phyloP scores from a whole-genome alignment of 1,140 invertebrate genomes.

The Bombus pascuorum region DNA sequence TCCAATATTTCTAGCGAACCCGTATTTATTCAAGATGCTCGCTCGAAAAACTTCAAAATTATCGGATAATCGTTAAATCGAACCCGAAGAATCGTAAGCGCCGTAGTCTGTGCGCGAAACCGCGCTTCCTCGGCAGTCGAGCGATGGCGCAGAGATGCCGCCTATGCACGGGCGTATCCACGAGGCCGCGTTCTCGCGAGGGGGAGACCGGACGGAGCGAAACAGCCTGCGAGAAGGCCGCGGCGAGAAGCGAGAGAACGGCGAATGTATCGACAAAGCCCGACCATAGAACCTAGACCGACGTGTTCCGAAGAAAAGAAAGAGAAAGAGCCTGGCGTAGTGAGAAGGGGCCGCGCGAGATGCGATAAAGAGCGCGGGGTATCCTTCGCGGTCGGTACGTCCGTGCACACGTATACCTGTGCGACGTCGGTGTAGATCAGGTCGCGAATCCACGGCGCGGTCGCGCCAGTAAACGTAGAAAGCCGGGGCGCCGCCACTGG shows the following conservation, averaged over 20 bases:
- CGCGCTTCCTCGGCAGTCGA: not conserved
- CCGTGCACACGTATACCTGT: constrained; percentile 1
- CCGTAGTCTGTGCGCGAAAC: not conserved
- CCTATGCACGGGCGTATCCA: constrained; percentile 66
- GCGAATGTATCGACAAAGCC: not conserved
- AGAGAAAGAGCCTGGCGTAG: not conserved
- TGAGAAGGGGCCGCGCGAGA: not conserved
- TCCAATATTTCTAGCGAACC: too few species aligned
- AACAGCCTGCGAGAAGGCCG: constrained; percentile 8
- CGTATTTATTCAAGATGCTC: too few species aligned
- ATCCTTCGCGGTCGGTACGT: not conserved
- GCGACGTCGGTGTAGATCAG: constrained; percentile 24
- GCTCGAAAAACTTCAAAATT: not conserved
- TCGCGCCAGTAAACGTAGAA: not conserved
- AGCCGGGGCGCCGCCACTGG: constrained; percentile 40
- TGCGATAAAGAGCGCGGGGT: not conserved
- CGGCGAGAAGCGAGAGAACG: not conserved
- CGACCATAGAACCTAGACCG: not conserved
- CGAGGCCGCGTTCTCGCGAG: constrained; percentile 17
- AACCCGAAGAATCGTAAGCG: not conserved
- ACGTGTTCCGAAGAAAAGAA: not conserved
- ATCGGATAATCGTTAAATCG: not conserved
- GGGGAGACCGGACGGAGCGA: not conserved
- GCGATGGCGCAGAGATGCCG: constrained; percentile 51
- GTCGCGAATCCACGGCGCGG: constrained; percentile 36